A percentile compares a stretch with the other conserved stretches of the same genome.
phyloP scores from a whole-genome alignment of 1,140 invertebrate genomes.

The Oppia nitens region DNA sequence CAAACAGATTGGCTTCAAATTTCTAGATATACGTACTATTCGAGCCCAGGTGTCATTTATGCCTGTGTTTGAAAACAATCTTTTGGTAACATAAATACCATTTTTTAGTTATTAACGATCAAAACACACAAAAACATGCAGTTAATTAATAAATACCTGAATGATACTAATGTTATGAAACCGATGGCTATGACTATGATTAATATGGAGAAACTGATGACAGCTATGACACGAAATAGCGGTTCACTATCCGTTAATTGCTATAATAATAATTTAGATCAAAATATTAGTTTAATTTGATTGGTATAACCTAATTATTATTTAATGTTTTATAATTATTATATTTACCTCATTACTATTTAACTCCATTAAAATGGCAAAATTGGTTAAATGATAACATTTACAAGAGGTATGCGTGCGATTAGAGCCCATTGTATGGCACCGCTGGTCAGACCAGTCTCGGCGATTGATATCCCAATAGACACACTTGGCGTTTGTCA shows the following conservation, averaged over 20 bases:
- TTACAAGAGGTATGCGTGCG: conserved; percentile 71
- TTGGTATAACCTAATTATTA: not conserved
- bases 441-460: conserved; percentile 85
- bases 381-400: conserved; percentile 93
- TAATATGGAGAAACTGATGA: conserved; percentile 67
- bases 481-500: conserved; percentile 76
- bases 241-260: conserved; percentile 27
- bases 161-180: conserved; percentile 63
- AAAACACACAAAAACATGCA: no score
- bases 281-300: no score
- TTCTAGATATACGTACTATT: no score
- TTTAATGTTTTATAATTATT: not conserved
- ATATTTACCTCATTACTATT: no score
- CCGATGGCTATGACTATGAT: conserved; percentile 64
- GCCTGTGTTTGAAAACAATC: no score
- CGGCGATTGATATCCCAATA: conserved; percentile 79
- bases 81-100: no score
- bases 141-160: no score
- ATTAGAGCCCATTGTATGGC: conserved; percentile 60
- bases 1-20: not conserved
- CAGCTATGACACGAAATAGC: conserved; percentile 58
- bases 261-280: no score
- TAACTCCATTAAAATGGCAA: conserved; percentile 69
- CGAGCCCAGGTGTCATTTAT: no score
- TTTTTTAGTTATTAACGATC: no score